These are phyloP conservation scores for Autographa pulchrina DNA, from an alignment of 2,888 invertebrate species.

Conservation along the genomic window DNA sequence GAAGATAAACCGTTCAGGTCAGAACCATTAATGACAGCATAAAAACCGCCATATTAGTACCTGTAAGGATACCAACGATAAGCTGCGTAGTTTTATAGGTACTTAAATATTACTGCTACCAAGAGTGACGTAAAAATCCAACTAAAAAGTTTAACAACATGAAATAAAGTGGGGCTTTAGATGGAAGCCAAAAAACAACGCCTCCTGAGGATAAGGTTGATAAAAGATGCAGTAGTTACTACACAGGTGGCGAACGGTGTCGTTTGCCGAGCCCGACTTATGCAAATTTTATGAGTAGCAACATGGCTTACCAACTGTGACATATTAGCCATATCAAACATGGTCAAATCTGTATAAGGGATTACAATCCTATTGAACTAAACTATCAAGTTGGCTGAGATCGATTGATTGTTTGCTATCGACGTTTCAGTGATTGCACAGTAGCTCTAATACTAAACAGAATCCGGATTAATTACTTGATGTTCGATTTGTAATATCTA, in stretches of 20 bases:
- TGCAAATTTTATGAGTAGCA: conserved; percentile 63
- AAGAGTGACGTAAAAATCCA: conserved; percentile 29
- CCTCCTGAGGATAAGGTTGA: conserved; percentile 54
- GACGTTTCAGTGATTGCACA: conserved; percentile 9
- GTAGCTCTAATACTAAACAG: not conserved
- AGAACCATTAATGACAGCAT: conserved; percentile 36
- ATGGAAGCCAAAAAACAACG: conserved; percentile 34
- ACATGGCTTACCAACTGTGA: conserved; percentile 42
- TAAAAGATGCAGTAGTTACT: conserved; percentile 62
- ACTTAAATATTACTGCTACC: conserved; percentile 39
- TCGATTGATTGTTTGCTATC: conserved; percentile 30
- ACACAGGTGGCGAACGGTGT: conserved; percentile 31
- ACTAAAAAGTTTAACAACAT: conserved; percentile 48
- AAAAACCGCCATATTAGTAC: conserved; percentile 25
- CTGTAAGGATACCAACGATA: conserved; percentile 33
- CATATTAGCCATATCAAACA: conserved; percentile 42
- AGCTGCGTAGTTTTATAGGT: conserved; percentile 40
- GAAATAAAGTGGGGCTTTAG: conserved; percentile 35
- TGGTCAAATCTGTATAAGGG: conserved; percentile 22
- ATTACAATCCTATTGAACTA: conserved; percentile 26
- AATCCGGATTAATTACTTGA: conserved; percentile 16
- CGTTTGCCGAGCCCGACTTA: conserved; percentile 51
- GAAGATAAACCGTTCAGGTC: conserved; percentile 29
- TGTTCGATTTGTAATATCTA: not conserved
- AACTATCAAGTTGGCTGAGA: conserved; percentile 18